Evolutionary conservation across 2,888 invertebrate species (phyloP), one percentile per base, ranked within the genome.

Genomic region (Eurytoma adleriae): DNA sequence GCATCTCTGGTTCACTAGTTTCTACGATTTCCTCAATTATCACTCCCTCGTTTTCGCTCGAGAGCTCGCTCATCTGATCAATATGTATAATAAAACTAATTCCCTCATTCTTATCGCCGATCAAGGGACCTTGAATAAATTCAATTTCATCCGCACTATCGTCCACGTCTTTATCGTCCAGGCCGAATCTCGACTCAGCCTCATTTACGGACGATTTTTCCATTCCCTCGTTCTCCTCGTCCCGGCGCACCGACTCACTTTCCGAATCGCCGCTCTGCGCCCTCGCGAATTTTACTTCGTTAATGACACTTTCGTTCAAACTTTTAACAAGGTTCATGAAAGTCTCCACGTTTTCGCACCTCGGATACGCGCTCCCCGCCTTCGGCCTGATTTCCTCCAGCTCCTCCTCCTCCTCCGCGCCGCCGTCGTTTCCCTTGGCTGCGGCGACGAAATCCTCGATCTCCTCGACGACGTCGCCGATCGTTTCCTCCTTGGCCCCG

Each of bases 271-370:
- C 30, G 40, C 18, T 18, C 40, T 7, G 40, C 40, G 10, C 18
- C 64, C 54, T 30, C 27, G n/a, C 30, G 3, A 61, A n/a, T 13
- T 54, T 52, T n/a, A 52, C 57, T 3, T 78, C 78, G 20, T 80
- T 78, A 62, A 75, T 62, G n/a, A 78, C 67, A 30, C 78, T 80
- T 27, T 78, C 74, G 12, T 74, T 81, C 7, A 81, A 70, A 61
- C 70, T 81, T 59, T 81, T 64, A n/a, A 81, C 78, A 20, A 75
- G 75, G 62, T 62, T 71, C 67, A 74, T 78, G 52, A 81, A 78
- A 7, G 57, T 79, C n/a, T 68, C 79, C 30, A 72, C 71, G 52
- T 75, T 81, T 3, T 78, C 68, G 16, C 64, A 50, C 20, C 68
- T 56, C 14, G 64, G 48, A 56, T 24, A 59, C 5, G 59, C 57